Evolutionary conservation across 2,113 vertebrate genomes (phyloP), one percentile per base, ranked within the genome.

Genomic region (Corythornis madagascariensis): DNA sequence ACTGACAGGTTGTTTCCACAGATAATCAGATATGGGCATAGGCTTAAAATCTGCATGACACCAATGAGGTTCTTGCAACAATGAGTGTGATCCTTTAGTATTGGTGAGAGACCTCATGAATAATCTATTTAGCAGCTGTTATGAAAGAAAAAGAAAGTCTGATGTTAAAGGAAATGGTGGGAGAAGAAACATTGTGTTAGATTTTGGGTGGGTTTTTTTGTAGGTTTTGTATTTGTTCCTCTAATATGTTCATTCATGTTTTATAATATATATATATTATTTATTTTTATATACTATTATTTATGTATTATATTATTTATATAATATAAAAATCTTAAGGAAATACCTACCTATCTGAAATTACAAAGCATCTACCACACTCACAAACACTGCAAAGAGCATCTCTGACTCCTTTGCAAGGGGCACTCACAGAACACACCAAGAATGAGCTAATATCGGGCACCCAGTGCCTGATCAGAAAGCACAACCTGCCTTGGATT

Each of bases 21-120:
- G 94, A 95, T 83, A 96, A 95, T 95, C 91, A 91, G 92, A 95
- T 95, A 93, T 35, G 75, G 94, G 75, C 70, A 85, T 5, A 64
- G 40, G 86, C 87, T 96, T 74, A 95, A 96, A 92, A 96, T 93
- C 83, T 83, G 64, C 92, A 87, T 92, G 92, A 95, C 95, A 96
- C 84, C 95, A 92, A 93, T 80, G 89, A 96, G 92, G 89, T 61
- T 90, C 86, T 40, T 45, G 77, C 86, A 77, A 92, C 94, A 95
- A 92, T 60, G 82, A 53, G 31, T 85, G 75, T 13, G 77, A 82
- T 53, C 91, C 82, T 88, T 91, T 47, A 40, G 89, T 20, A 65
- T 0, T 73, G 84, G 59, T 25, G 73, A 94, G 81, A 65, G 56
- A 55, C 29, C 92, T 96, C 96, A 88, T 92, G 89, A 92, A 94